Evolutionary conservation across 2,797 vertebrate genomes (phyloP), one percentile per base, ranked within the genome.

Genomic region (Peromyscus eremicus): DNA sequence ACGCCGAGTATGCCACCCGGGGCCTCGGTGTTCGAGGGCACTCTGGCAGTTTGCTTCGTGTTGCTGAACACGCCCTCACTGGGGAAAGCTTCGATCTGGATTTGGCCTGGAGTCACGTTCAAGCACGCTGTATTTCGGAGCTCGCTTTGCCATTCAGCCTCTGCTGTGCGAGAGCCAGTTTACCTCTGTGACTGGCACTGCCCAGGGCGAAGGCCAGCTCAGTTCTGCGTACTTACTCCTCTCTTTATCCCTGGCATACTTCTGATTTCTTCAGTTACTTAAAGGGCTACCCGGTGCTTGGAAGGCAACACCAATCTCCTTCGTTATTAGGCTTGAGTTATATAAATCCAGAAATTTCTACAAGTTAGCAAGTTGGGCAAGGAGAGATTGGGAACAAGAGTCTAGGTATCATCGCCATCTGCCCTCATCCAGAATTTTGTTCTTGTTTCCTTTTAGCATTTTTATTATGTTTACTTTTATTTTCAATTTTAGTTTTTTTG

Each of bases 81-180:
- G 97, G 97, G 94, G 88, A 95, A 46, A 96, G 52, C 94, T 96
- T 97, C 70, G 14, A 96, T 95, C 97, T 95, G 85, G 97, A 52
- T 94, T 96, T 96, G 97, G 98, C 96, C 98, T 85, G 77, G 83
- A 94, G 97, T 95, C 97, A 55, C n/a, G 5, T 97, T 97, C 97
- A 76, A 94, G 95, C 89, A 89, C 94, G 16, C 12, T 68, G 94
- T 94, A 55, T 88, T 92, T 40, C 90, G 85, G 88, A 96, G 96
- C 71, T 94, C 96, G 95, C 84, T 88, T 97, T 92, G 96, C 90
- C 95, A 93, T 60, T 97, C 98, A 94, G 96, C 95, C 95, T 85
- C 71, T 75, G 95, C 94, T 87, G 86, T 60, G 8, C 14, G 91
- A 52, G 97, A 92, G 95, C 96, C 80, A 23, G 83, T 19, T 96